phyloP scores from a whole-genome alignment of 2,797 vertebrate species.

The Fratercula arctica region DNA sequence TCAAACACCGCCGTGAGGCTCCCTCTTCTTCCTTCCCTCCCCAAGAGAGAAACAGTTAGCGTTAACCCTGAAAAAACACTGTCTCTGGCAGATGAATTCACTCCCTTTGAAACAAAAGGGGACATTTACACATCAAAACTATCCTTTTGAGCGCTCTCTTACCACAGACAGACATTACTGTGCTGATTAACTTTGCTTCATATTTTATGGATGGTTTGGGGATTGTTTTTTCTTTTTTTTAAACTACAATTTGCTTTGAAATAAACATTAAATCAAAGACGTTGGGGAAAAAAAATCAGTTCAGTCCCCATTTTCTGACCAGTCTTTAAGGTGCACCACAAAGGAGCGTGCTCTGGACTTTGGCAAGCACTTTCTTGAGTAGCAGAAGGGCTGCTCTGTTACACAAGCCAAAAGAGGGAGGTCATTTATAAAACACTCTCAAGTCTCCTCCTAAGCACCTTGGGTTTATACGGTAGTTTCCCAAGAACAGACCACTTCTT shows the following conservation, averaged over 20 bases:
- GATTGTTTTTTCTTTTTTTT: neutral
- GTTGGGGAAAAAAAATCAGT: neutral
- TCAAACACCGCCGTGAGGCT: neutral
- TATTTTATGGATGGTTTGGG: neutral
- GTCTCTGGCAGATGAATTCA: neutral
- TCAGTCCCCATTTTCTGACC: neutral
- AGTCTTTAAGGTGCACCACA: neutral
- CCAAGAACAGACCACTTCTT: neutral
- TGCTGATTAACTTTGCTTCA: slow-evolving; percentile 1
- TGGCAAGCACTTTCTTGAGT: neutral
- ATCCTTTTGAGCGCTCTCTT: neutral
- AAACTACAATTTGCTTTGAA: neutral
- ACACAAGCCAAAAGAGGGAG: neutral
- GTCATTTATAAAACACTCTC: neutral
- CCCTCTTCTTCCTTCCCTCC: neutral
- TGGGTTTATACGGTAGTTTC: neutral
- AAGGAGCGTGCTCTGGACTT: neutral
- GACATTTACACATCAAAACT: slow-evolving; percentile 56
- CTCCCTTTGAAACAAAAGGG: neutral
- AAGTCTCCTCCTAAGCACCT: neutral
- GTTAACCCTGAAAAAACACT: neutral
- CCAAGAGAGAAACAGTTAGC: neutral
- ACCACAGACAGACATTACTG: neutral
- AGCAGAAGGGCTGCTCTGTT: neutral
- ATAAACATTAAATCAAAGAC: slow-evolving; percentile 1